These are phyloP conservation scores for Drosophila subquinaria DNA, from an alignment of 2,888 invertebrate species.

Conservation along the genomic window DNA sequence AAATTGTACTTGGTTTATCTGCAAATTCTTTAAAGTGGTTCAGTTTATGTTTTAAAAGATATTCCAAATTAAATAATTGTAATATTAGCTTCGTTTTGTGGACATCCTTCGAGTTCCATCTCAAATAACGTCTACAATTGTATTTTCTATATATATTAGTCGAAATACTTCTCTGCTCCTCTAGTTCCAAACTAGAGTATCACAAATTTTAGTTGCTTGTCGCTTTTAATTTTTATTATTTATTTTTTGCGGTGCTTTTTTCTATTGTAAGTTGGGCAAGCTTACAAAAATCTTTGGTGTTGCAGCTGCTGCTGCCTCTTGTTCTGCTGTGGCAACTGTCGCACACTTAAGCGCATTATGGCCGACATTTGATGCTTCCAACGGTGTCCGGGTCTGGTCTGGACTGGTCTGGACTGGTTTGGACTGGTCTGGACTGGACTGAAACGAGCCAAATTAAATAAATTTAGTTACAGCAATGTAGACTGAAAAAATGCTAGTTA, in stretches of 20 bases:
- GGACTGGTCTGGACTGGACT: not conserved
- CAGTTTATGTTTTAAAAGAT: not conserved
- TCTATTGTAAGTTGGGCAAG: conserved; percentile 1
- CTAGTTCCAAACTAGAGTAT: conserved; percentile 28
- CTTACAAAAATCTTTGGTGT: conserved; percentile 26
- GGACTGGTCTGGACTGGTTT: not conserved
- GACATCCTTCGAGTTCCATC: not conserved
- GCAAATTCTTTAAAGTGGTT: not conserved
- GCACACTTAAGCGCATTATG: conserved; percentile 61
- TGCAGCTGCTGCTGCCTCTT: conserved; percentile 22
- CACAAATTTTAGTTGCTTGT: conserved; percentile 20
- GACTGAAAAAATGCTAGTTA: not conserved
- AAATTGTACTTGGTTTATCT: no score
- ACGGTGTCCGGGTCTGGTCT: not conserved
- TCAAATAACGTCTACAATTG: not conserved
- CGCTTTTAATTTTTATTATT: conserved; percentile 1
- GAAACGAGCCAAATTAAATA: conserved; percentile 16
- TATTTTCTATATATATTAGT: not conserved
- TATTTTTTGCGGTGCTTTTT: conserved; percentile 1
- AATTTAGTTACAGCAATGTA: conserved; percentile 27
- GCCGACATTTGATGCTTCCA: conserved; percentile 36
- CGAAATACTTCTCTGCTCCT: conserved; percentile 5
- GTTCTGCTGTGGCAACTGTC: conserved; percentile 22
- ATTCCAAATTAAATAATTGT: not conserved
- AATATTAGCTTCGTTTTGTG: not conserved